phyloP scores from a whole-genome alignment of 2,888 invertebrate species.

The Acleris laterana region DNA sequence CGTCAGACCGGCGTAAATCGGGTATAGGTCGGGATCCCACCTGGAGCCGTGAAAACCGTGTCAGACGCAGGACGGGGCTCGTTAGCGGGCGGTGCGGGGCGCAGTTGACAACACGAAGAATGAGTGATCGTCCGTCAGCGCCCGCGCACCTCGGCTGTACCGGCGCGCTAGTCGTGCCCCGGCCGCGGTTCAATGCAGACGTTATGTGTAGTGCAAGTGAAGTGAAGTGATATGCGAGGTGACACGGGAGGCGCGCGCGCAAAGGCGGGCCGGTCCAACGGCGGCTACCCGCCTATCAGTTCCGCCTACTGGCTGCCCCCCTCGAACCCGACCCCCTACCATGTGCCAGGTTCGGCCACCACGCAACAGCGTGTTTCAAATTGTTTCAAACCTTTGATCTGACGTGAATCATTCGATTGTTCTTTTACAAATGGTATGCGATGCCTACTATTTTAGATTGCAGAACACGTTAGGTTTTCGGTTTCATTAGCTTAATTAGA shows the following conservation, averaged over 20 bases:
- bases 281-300: slow-evolving; percentile 91
- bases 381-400: slow-evolving; percentile 35
- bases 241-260: slow-evolving; percentile 77
- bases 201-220: slow-evolving; percentile 69
- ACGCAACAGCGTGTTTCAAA: slow-evolving; percentile 29
- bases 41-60: slow-evolving; percentile 43
- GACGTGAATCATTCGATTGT: slow-evolving; percentile 37
- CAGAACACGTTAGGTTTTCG: slow-evolving; percentile 1
- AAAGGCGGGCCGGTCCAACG: slow-evolving; percentile 64
- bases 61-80: slow-evolving; percentile 69
- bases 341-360: slow-evolving; percentile 89
- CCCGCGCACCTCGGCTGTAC: slow-evolving; percentile 72
- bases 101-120: slow-evolving; percentile 66
- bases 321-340: slow-evolving; percentile 91
- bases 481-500: slow-evolving; percentile 6
- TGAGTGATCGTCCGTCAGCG: slow-evolving; percentile 78
- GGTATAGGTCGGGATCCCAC: slow-evolving; percentile 35
- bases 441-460: slow-evolving; percentile 32
- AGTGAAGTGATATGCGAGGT: slow-evolving; percentile 75
- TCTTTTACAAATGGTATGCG: slow-evolving; percentile 32
- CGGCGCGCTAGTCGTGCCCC: slow-evolving; percentile 67
- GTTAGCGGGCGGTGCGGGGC: slow-evolving; percentile 59
- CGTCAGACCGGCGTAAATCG: slow-evolving; percentile 26
- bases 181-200: slow-evolving; percentile 77
- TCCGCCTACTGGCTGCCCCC: slow-evolving; percentile 94